phyloP scores from a whole-genome alignment of 2,797 vertebrate genomes.

The Danio aesculapii region DNA sequence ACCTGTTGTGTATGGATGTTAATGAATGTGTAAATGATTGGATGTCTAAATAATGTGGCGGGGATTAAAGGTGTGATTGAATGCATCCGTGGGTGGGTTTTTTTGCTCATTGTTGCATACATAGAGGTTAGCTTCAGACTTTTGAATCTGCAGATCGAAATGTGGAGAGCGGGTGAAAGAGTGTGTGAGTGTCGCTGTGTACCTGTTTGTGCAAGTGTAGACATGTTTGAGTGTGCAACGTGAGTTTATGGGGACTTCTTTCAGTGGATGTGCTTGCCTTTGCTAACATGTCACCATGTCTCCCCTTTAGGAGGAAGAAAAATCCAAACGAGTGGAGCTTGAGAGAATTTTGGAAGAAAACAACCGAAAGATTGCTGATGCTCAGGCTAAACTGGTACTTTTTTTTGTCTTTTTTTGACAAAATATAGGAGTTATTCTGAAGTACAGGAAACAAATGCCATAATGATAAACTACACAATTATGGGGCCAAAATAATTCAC shows the following conservation, averaged over 20 bases:
- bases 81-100: conserved; percentile 47
- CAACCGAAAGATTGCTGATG: conserved; percentile 99
- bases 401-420: background rate
- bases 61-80: conserved; percentile 56
- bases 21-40: conserved; percentile 45
- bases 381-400: conserved; percentile 98
- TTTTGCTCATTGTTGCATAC: conserved; percentile 28
- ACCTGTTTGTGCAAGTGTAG: conserved; percentile 45
- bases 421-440: background rate
- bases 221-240: conserved; percentile 54
- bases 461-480: background rate
- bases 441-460: background rate
- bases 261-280: conserved; percentile 71
- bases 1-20: conserved; percentile 49
- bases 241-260: conserved; percentile 49
- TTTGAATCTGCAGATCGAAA: conserved; percentile 45
- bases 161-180: conserved; percentile 43
- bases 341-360: conserved; percentile 99
- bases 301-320: conserved; percentile 98
- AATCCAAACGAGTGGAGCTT: conserved; percentile 97
- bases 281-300: conserved; percentile 92
- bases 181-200: conserved; percentile 42
- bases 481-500: too few relatives aligned
- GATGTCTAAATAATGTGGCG: conserved; percentile 34
- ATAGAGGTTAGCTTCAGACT: conserved; percentile 40